Conservation (phyloP, 64 coral and sea anemone genomes). For the Porites australiensis region DNA sequence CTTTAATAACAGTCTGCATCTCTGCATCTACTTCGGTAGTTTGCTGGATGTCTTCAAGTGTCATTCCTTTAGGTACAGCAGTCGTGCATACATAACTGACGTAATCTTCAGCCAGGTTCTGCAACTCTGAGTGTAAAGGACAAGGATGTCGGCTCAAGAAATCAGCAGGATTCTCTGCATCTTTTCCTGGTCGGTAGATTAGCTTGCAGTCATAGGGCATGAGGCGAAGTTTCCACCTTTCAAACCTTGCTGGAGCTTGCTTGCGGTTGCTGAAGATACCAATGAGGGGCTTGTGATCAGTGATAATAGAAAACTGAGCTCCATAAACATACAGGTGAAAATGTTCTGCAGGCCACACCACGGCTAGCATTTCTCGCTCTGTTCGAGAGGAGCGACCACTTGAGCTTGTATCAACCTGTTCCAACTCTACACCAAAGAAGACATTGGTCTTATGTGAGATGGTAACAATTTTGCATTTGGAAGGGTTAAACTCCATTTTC, state of each 20-base stretch:
- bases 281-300: conserved; percentile 69
- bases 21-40: not conserved
- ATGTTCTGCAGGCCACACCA: conserved; percentile 57
- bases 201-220: conserved; percentile 55
- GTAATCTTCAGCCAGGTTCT: conserved; percentile 54
- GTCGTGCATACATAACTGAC: conserved; percentile 49
- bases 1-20: conserved; percentile 23
- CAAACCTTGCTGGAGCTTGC: conserved; percentile 18
- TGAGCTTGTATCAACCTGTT: too few relatives aligned
- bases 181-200: conserved; percentile 34
- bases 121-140: not conserved
- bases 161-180: conserved; percentile 47
- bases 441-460: too few relatives aligned
- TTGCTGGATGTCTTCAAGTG: conserved; percentile 42
- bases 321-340: conserved; percentile 1
- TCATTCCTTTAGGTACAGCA: conserved; percentile 65
- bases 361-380: conserved; percentile 71
- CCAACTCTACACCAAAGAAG: too few relatives aligned
- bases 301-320: conserved; percentile 53
- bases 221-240: conserved; percentile 46
- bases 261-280: conserved; percentile 76
- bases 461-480: too few relatives aligned
- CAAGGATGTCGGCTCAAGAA: conserved; percentile 53
- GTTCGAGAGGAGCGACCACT: conserved; percentile 72
- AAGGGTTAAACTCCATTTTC: too few relatives aligned